phyloP scores from a whole-genome alignment of 1,140 invertebrate genomes.

The Sitodiplosis mosellana region DNA sequence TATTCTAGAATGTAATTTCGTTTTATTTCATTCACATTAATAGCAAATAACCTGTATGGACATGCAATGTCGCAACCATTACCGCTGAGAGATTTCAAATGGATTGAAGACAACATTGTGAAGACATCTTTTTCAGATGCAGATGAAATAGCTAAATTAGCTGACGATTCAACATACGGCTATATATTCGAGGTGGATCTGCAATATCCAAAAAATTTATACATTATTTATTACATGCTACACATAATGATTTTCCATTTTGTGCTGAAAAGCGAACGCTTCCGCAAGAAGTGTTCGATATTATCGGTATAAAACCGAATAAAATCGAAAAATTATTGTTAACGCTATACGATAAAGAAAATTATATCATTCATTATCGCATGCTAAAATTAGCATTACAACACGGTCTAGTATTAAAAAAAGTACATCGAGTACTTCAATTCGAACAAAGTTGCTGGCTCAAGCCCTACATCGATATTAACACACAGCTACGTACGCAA shows the following conservation, averaged over 20 bases:
- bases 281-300: neutral
- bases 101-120: conserved; percentile 15
- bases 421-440: conserved; percentile 29
- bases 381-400: conserved; percentile 28
- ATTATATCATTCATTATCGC: conserved; percentile 30
- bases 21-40: too few relatives aligned
- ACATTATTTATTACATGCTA: too few relatives aligned
- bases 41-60: conserved; percentile 33
- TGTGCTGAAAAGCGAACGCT: conserved; percentile 19
- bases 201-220: conserved; percentile 20
- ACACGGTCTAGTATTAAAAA: conserved; percentile 25
- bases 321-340: conserved; percentile 19
- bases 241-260: conserved; percentile 31
- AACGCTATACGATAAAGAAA: conserved; percentile 20
- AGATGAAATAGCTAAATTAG: conserved; percentile 8
- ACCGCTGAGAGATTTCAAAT: conserved; percentile 26
- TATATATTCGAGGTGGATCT: conserved; percentile 32
- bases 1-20: too few relatives aligned
- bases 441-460: conserved; percentile 31
- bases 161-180: conserved; percentile 23
- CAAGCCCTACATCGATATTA: conserved; percentile 27
- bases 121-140: conserved; percentile 4
- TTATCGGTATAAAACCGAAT: neutral
- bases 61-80: conserved; percentile 26
- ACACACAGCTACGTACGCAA: conserved; percentile 20